phyloP scores from a whole-genome alignment of 2,113 vertebrate species.

The Phrynocephalus versicolor region DNA sequence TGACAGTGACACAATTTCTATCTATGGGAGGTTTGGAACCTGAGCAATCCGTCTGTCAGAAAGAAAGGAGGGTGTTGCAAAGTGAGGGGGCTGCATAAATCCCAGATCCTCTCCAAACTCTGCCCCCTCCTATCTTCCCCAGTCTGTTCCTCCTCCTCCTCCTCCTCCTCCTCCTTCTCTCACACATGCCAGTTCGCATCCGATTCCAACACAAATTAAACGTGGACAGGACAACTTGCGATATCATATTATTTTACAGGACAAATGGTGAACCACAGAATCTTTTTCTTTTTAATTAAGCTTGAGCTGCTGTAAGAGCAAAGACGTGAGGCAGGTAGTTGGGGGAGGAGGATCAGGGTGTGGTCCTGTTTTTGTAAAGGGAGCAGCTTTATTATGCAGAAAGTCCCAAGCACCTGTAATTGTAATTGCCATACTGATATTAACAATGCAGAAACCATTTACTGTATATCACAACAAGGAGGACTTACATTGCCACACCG shows the following conservation, averaged over 20 bases:
- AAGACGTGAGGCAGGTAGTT: background rate
- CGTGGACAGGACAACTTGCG: slow-evolving; percentile 20
- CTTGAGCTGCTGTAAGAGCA: slow-evolving; percentile 16
- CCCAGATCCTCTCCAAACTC: background rate
- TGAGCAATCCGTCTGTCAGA: slow-evolving; percentile 22
- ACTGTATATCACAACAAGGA: slow-evolving; percentile 56
- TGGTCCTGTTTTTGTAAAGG: slow-evolving; percentile 27
- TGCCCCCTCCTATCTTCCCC: slow-evolving; percentile 12
- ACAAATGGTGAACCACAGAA: slow-evolving; percentile 34
- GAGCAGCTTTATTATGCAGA: slow-evolving; percentile 18
- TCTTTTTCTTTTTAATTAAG: slow-evolving; percentile 33
- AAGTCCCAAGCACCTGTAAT: background rate
- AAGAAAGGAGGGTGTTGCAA: slow-evolving; percentile 25
- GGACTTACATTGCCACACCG: slow-evolving; percentile 94
- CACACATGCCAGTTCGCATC: background rate
- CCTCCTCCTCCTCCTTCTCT: no score
- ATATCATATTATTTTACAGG: background rate
- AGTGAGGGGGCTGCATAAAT: background rate
- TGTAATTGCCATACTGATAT: accelerated
- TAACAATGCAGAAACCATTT: slow-evolving; percentile 52
- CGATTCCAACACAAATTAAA: slow-evolving; percentile 24
- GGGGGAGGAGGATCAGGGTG: background rate
- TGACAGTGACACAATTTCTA: slow-evolving; percentile 45
- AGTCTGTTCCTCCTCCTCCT: background rate
- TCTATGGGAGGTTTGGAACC: slow-evolving; percentile 55